Base-by-base conservation (phyloP, 2,888 invertebrate genomes). In the Drosophila prostipennis region DNA sequence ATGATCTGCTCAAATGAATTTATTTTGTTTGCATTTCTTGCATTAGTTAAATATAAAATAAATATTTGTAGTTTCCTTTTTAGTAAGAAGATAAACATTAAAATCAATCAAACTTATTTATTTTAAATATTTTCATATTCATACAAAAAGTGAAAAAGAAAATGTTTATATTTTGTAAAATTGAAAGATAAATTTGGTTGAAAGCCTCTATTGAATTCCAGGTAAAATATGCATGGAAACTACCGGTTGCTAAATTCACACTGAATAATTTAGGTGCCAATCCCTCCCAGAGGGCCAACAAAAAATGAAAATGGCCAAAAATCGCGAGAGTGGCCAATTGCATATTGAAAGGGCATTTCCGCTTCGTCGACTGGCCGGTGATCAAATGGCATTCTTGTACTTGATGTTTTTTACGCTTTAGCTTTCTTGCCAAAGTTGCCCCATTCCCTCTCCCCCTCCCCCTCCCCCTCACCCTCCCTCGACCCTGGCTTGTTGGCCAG, bases 291-390 rank as follows among this genome's bases (percentile, higher is more conserved):
- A 10, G 23, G 63, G 14, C 32, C 5, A 11, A 19, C 40, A 8
- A 46, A 16, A 60, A n/a, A 37, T 11, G 53, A 56, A 53, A 37
- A 46, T 39, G 7, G 3, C 3, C 7, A n/a, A 59, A 45, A 29
- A 56, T 57, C 16, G 34, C 23, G 14, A 48, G 23, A 63, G 63
- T 42, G 61, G 48, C 61, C 61, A 63, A 63, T 63, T 34, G 69
- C 54, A 69, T 65, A 69, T 65, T 54, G 64, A 65, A 69, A 65
- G 64, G 54, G 64, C 69, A 65, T 65, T 65, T 68, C 54, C 64
- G 64, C 69, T 68, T 65, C 64, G 64, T 65, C 68, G 64, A 39
- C 45, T 26, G 32, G 3, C 37, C 29, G 45, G 32, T 37, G 43
- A 68, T 54, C 45, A 45, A 56, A 69, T 68, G 69, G 64, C 53